Evolutionary conservation across 2,113 vertebrate genomes (phyloP), one percentile per base, ranked within the genome.

Genomic region (Pseudois nayaur): DNA sequence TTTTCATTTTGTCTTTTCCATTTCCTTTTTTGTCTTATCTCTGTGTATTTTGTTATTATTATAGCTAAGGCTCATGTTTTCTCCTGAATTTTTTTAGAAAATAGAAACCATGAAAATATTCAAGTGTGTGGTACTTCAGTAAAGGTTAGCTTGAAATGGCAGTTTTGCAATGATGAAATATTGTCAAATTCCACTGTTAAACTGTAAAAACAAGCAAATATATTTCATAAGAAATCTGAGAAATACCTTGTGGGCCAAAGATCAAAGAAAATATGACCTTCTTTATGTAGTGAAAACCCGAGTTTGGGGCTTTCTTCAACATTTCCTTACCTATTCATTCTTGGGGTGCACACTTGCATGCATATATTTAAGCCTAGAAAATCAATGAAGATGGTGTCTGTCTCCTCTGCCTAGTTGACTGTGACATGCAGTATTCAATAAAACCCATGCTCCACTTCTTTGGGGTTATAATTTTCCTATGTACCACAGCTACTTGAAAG

Each of bases 91-190:
- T 31, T 59, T 89, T 95, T 59, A 88, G 8, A 96, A 95, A 91
- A 89, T 98, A 84, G 33, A 29, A 89, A 67, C 4, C 11, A 89
- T 67, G 54, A 55, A 64, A 59, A 40, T 87, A 86, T 89, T 97
- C 43, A 48, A 87, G 55, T 91, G 17, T 96, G 71, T 95, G 21
- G 4, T 59, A 45, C 17, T 95, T 91, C 64, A 48, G 19, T 91
- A 87, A 82, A 97, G 33, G 5, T 95, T 96, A 87, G 23, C 27
- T 81, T 96, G 62, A 67, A 96, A 67, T 90, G 11, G 17, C 54
- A 62, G 57, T 94, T 97, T 83, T 89, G 54, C 45, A 82, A 19
- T 2, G 1, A 74, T 81, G 21, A 94, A 96, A 95, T 89, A 7
- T 81, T 93, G n/a, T 78, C 11, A 64, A 7, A 55, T 93, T 83